Evolutionary conservation across 2,888 invertebrate species (phyloP), one percentile per base, ranked within the genome.

Genomic region (Smittia aterrima): DNA sequence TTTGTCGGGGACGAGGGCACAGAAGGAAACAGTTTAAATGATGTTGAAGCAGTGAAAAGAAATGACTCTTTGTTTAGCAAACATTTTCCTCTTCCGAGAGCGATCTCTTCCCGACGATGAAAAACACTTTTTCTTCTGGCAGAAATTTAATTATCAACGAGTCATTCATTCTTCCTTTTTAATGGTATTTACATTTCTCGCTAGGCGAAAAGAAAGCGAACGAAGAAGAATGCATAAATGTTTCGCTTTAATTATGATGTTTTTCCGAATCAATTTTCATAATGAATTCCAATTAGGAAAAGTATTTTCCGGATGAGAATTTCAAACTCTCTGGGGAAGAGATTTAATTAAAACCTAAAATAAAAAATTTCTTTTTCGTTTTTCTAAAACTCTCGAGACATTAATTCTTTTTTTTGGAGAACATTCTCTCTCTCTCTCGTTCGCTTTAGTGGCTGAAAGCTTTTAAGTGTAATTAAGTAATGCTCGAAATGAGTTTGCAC

Each of bases 391-490:
- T 32, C 32, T 32, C 32, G 32, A 32, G 32, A 32, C 32, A 32
- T 32, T 32, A 32, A 32, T 6, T 32, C 9, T 32, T 32, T 32
- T 32, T 32, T 32, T 32, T 9, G 4, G 9, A 32, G 32, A 9
- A 9, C 3, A 32, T 6, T 32, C 4, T 32, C 32, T 32, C 32
- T 32, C 3, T 6, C 3, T 32, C 4, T 32, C 32, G 3, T 9
- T 32, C 32, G 32, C 32, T 32, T 32, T 32, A 9, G 32, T 32
- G 32, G 32, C 32, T 32, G 27, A 58, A 22, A 18, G 22, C 18
- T 20, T 58, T 64, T 64, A 22, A 64, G 64, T 58, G 24, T 64
- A 64, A 64, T 64, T 64, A 22, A 64, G 64, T 27, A 64, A 64
- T 64, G 13, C 16, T 9, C 7, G 20, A n/a, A 64, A 64, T 64